Evolutionary conservation across 1,140 invertebrate species (phyloP).

Genomic region (Tetramorium simillimum): DNA sequence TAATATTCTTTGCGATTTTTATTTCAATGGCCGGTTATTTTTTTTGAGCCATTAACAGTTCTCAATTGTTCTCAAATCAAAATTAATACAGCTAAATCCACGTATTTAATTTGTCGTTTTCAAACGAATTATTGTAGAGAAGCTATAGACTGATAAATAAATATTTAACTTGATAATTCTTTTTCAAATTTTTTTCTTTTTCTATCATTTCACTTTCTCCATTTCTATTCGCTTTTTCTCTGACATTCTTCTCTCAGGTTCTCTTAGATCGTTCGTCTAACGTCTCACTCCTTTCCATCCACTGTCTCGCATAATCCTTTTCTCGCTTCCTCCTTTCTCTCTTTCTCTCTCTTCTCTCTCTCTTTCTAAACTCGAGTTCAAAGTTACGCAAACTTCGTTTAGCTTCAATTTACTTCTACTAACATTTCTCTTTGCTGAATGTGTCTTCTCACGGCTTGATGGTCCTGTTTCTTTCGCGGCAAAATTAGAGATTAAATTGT

Average conservation of each 20-base stretch:
- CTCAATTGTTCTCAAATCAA: background rate
- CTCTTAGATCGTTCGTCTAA: constrained; percentile 40
- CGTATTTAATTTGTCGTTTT: background rate
- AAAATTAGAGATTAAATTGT: constrained; percentile 55
- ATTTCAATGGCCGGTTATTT: background rate
- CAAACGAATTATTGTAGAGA: background rate
- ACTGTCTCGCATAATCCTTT: background rate
- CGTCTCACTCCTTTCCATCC: constrained; percentile 25
- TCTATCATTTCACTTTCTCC: constrained; percentile 50
- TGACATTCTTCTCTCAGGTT: constrained; percentile 1
- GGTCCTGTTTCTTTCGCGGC: constrained; percentile 50
- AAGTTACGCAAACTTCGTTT: constrained; percentile 81
- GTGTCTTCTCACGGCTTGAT: constrained; percentile 64
- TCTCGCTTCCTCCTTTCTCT: constrained; percentile 25
- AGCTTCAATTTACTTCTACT: constrained; percentile 80
- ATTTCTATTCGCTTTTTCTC: constrained; percentile 24
- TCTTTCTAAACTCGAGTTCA: constrained; percentile 77
- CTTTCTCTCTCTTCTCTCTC: constrained; percentile 25
- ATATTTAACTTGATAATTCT: constrained; percentile 56
- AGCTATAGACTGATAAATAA: constrained; percentile 52
- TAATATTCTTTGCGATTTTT: constrained; percentile 3
- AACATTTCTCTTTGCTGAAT: constrained; percentile 81
- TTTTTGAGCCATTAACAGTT: background rate
- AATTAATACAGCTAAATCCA: background rate
- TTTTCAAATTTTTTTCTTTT: constrained; percentile 49